A percentile compares a stretch with the other conserved stretches of the same genome.
Evolutionary conservation across 2,113 vertebrate genomes (phyloP).

Genomic region (Mirounga angustirostris): DNA sequence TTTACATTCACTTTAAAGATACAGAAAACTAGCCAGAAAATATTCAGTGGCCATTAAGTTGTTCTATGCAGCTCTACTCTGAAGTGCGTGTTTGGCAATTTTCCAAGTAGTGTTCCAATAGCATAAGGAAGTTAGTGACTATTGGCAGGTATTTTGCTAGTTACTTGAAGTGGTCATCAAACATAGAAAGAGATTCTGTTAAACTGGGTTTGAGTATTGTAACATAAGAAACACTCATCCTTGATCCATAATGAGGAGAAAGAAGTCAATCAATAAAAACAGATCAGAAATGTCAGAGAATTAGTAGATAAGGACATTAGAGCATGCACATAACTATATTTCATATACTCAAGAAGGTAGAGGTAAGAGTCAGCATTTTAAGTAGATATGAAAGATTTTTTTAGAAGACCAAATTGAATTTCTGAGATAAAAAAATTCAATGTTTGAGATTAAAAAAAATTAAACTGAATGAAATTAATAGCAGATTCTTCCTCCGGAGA

Average conservation of each 20-base stretch:
- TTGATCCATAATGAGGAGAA: background rate
- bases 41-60: background rate
- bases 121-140: background rate
- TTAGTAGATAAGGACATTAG: background rate
- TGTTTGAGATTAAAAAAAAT: background rate
- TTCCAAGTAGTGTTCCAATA: background rate
- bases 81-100: background rate
- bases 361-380: background rate
- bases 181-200: background rate
- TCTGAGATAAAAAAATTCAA: background rate
- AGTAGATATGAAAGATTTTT: background rate
- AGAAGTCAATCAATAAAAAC: background rate
- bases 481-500: background rate
- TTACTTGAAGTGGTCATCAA: slow-evolving; percentile 14
- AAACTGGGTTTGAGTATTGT: background rate
- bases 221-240: background rate
- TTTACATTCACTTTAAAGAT: background rate
- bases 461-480: background rate
- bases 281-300: background rate
- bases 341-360: background rate
- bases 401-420: background rate
- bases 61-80: background rate
- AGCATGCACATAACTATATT: background rate
- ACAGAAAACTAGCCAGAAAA: background rate
- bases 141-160: background rate